Conservation (phyloP, 2,797 vertebrate species). For the Lophotriccus pileatus region DNA sequence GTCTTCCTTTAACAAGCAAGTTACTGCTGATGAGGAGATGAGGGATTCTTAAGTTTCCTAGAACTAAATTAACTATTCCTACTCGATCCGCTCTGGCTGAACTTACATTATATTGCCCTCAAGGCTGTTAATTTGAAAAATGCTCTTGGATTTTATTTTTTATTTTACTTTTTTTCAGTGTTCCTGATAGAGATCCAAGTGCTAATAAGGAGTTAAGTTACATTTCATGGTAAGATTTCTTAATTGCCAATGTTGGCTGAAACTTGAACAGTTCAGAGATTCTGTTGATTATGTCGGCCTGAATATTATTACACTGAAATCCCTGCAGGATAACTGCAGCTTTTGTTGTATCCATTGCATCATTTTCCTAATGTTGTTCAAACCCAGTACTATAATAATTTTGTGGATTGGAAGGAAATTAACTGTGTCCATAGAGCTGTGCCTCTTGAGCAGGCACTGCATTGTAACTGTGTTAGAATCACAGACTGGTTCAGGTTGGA, state of each 20-base stretch:
- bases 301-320: slow-evolving; percentile 21
- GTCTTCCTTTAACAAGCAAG: slow-evolving; percentile 63
- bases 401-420: slow-evolving; percentile 15
- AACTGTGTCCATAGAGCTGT: background rate
- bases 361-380: background rate
- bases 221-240: slow-evolving; percentile 33
- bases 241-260: slow-evolving; percentile 21
- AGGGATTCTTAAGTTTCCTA: slow-evolving; percentile 65
- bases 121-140: slow-evolving; percentile 65
- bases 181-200: slow-evolving; percentile 35
- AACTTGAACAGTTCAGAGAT: slow-evolving; percentile 38
- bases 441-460: background rate
- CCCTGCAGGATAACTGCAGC: slow-evolving; percentile 15
- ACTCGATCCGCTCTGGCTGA: background rate
- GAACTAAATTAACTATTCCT: slow-evolving; percentile 30
- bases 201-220: slow-evolving; percentile 53
- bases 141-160: background rate
- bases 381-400: background rate
- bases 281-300: slow-evolving; percentile 36
- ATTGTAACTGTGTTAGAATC: too few species aligned
- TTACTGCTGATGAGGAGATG: slow-evolving; percentile 58
- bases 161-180: background rate
- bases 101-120: background rate
- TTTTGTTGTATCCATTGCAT: slow-evolving; percentile 37
- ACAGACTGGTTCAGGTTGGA: background rate